Base-by-base conservation (phyloP, 2,113 vertebrate genomes). In the Pteruthius melanotis region DNA sequence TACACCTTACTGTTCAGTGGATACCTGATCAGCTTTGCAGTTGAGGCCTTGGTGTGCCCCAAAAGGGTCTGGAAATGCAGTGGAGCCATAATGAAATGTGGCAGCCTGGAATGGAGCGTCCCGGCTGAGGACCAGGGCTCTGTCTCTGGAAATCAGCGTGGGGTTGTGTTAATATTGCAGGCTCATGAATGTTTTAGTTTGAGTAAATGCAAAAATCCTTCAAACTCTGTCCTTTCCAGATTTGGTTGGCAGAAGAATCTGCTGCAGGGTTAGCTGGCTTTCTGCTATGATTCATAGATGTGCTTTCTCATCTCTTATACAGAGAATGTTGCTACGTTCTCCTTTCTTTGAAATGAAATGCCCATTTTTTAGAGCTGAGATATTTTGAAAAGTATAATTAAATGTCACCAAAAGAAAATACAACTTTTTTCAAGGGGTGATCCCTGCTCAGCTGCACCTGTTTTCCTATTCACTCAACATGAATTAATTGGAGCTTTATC, bases 161-260 rank as follows among this genome's bases (percentile, higher is more conserved):
- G 65, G 61, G 6, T 0, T 75, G n/a, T 83, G 79, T 88, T 94
- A 91, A 50, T 87, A 91, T 57, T 95, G 89, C 91, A 94, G 59
- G 22, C 54, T 94, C 65, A 83, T 95, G 64, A 93, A 95, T 95
- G 79, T 90, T 96, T 95, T 91, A 92, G 57, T 28, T 78, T 75
- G 82, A 83, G 69, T 74, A 88, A 95, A 95, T 93, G 69, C 63
- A 93, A 74, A 96, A 95, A 60, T 85, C 82, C 68, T 81, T 89
- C 87, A 80, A 37, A 72, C 49, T 52, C 66, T 22, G 16, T 60
- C 53, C 61, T 90, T 91, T 66, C 45, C 53, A 23, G 80, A 56
- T 61, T 18, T 31, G 56, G 15, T 26, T 94, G 83, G 83, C 63
- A 35, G 77, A 89, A 69, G 42, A 89, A 66, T 91, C 66, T 89